Conservation (phyloP, 2,888 invertebrate genomes). For the Drosophila algonquin region DNA sequence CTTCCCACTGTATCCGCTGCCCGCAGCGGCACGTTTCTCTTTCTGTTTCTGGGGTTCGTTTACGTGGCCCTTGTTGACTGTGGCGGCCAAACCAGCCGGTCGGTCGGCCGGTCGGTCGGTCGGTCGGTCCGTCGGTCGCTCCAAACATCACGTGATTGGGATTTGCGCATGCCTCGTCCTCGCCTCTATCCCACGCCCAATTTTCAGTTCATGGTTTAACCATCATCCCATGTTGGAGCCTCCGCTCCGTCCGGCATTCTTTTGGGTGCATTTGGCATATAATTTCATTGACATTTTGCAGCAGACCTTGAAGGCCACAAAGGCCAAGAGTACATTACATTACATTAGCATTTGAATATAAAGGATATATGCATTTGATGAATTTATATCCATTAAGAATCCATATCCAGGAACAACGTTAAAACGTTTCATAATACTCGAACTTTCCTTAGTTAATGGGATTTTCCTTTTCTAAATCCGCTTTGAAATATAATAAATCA, state of each 20-base stretch:
- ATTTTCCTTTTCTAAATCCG: background rate
- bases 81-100: slow-evolving; percentile 25
- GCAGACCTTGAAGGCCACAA: background rate
- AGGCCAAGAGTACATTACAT: background rate
- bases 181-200: slow-evolving; percentile 4
- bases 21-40: slow-evolving; percentile 10
- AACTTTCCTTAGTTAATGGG: background rate
- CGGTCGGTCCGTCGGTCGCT: background rate
- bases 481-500: background rate
- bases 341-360: background rate
- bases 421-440: too few species aligned
- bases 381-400: background rate
- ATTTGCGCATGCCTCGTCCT: slow-evolving; percentile 61
- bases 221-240: background rate
- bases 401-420: background rate
- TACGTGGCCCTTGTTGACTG: slow-evolving; percentile 54
- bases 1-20: slow-evolving; percentile 28
- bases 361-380: background rate
- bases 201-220: background rate
- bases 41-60: slow-evolving; percentile 29
- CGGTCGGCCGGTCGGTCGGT: too few species aligned
- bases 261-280: slow-evolving; percentile 7
- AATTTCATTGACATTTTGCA: slow-evolving; percentile 33
- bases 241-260: slow-evolving; percentile 16
- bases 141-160: slow-evolving; percentile 68